These are phyloP conservation scores for Watsonalla binaria DNA, from an alignment of 2,888 invertebrate genomes.

Conservation along the genomic window DNA sequence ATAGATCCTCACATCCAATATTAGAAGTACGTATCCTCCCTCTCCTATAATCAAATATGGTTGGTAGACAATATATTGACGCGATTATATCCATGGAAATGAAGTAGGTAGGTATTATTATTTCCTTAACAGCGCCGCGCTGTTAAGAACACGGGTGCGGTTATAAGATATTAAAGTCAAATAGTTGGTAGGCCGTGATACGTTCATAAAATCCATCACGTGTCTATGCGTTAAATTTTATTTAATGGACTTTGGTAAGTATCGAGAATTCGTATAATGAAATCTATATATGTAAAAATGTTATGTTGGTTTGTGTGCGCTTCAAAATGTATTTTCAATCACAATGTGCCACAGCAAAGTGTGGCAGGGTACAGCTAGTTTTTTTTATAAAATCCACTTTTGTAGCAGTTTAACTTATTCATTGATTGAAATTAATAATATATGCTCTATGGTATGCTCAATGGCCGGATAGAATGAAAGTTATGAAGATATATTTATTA, in stretches of 20 bases:
- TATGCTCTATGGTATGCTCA: too few relatives aligned
- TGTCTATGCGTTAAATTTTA: background rate
- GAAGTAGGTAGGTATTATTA: constrained; percentile 4
- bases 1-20: background rate
- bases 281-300: too few relatives aligned
- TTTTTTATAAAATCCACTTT: too few relatives aligned
- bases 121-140: constrained; percentile 13
- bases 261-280: background rate
- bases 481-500: background rate
- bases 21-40: background rate
- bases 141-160: constrained; percentile 13
- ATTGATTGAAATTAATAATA: too few relatives aligned
- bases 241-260: background rate
- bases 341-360: too few relatives aligned
- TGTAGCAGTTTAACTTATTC: too few relatives aligned
- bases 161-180: constrained; percentile 16
- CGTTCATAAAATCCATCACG: constrained; percentile 7
- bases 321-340: too few relatives aligned
- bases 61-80: constrained; percentile 10
- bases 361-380: too few relatives aligned
- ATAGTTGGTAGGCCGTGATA: constrained; percentile 1
- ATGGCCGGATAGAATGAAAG: too few relatives aligned
- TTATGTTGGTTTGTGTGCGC: too few relatives aligned
- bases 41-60: background rate
- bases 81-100: constrained; percentile 14